These are phyloP conservation scores for Drosophila sturtevanti DNA, from an alignment of 1,140 invertebrate species.

Conservation along the genomic window DNA sequence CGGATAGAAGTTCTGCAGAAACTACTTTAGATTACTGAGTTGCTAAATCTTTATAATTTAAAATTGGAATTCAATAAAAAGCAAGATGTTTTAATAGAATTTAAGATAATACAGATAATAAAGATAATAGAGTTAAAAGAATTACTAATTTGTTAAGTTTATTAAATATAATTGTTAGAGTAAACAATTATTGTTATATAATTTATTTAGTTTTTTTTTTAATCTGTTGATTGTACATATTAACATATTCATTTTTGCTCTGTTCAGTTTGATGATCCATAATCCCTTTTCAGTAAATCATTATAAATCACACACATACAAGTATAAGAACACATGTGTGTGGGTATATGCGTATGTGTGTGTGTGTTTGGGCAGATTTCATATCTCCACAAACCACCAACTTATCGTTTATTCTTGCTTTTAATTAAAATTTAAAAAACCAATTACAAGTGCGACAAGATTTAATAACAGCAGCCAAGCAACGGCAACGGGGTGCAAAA, in stretches of 20 bases:
- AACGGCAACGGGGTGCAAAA: conserved; percentile 23
- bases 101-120: too few relatives aligned
- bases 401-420: conserved; percentile 61
- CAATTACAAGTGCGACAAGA: conserved; percentile 69
- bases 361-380: not conserved
- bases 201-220: not conserved
- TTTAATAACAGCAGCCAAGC: conserved; percentile 60
- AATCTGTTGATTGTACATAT: not conserved
- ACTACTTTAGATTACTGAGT: too few relatives aligned
- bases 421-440: conserved; percentile 75
- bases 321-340: not conserved
- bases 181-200: not conserved
- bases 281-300: conserved; percentile 1
- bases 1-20: too few relatives aligned
- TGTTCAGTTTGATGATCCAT: conserved; percentile 3
- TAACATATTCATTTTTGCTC: conserved; percentile 5
- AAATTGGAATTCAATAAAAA: too few relatives aligned
- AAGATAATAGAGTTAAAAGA: too few relatives aligned
- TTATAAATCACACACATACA: conserved; percentile 36
- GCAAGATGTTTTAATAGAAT: too few relatives aligned
- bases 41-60: too few relatives aligned
- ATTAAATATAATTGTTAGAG: not conserved
- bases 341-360: not conserved
- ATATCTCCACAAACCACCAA: conserved; percentile 23
- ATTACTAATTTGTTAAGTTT: too few relatives aligned